Percentiles rank a stretch among this genome's conserved stretches.
phyloP scores from a whole-genome alignment of 2,888 invertebrate genomes.

The Fissipunctia ypsillon region DNA sequence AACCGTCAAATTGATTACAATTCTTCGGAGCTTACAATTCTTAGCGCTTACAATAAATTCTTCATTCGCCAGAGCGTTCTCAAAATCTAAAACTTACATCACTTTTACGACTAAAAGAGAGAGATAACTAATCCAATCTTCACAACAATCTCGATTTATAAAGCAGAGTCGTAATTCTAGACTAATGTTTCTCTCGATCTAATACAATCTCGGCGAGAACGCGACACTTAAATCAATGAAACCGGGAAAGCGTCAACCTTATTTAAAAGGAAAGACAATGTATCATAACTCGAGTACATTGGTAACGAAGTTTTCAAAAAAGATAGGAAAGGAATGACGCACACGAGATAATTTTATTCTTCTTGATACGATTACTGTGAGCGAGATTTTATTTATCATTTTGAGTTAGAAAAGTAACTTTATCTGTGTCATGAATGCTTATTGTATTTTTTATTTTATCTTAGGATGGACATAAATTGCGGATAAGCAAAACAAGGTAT shows the following conservation, averaged over 20 bases:
- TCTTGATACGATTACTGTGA: constrained; percentile 66
- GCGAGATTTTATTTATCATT: constrained; percentile 66
- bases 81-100: constrained; percentile 12
- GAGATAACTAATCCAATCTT: constrained; percentile 37
- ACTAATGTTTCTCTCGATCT: constrained; percentile 38
- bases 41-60: too few species aligned
- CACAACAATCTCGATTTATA: constrained; percentile 41
- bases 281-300: constrained; percentile 52
- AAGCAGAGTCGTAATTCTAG: constrained; percentile 36
- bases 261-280: constrained; percentile 53
- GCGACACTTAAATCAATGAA: constrained; percentile 54
- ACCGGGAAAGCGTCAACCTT: constrained; percentile 38
- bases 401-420: constrained; percentile 53
- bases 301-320: constrained; percentile 60
- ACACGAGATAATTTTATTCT: constrained; percentile 57
- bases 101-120: constrained; percentile 20
- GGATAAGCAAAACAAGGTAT: constrained; percentile 27
- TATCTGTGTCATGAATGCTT: constrained; percentile 50
- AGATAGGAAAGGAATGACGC: constrained; percentile 45
- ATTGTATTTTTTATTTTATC: constrained; percentile 37
- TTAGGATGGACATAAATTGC: constrained; percentile 22
- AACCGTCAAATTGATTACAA: neutral
- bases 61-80: neutral
- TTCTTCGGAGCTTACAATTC: too few species aligned
- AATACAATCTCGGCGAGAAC: constrained; percentile 36